Conservation (phyloP, 2,797 vertebrate species). For the Sarcophilus harrisii region DNA sequence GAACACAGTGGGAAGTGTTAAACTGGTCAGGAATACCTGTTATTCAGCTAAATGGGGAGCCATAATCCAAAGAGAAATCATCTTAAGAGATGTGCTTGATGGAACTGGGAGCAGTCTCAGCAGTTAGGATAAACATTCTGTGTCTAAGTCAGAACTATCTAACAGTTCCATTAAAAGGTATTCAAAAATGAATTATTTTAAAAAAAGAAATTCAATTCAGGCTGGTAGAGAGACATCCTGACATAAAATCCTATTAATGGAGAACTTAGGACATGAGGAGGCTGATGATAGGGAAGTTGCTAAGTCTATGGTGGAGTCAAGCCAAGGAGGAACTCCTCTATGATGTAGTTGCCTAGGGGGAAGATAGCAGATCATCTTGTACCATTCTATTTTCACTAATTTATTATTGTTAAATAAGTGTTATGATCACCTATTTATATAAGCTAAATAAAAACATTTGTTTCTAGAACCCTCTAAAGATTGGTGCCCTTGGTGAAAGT, state of each 20-base stretch:
- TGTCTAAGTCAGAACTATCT: background rate
- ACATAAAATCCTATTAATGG: background rate
- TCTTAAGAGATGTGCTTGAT: fast-evolving
- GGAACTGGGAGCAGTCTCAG: background rate
- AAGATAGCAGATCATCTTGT: background rate
- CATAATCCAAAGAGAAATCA: background rate
- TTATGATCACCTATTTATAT: background rate
- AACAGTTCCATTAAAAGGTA: background rate
- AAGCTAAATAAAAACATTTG: background rate
- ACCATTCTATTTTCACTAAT: background rate
- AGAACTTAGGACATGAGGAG: background rate
- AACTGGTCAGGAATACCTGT: background rate
- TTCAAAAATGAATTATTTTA: background rate
- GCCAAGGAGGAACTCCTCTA: background rate
- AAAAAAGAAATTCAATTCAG: background rate
- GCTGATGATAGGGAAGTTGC: background rate
- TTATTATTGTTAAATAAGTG: background rate
- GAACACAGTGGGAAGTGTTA: background rate
- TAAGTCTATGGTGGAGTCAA: background rate
- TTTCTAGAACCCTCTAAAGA: background rate
- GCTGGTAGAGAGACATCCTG: background rate
- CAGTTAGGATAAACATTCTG: background rate
- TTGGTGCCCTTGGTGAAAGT: background rate
- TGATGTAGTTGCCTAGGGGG: background rate
- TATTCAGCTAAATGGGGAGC: background rate